Percentiles rank a stretch among this genome's conserved stretches.
phyloP scores from a whole-genome alignment of 2,888 invertebrate species.

The Drosophila meridiana region DNA sequence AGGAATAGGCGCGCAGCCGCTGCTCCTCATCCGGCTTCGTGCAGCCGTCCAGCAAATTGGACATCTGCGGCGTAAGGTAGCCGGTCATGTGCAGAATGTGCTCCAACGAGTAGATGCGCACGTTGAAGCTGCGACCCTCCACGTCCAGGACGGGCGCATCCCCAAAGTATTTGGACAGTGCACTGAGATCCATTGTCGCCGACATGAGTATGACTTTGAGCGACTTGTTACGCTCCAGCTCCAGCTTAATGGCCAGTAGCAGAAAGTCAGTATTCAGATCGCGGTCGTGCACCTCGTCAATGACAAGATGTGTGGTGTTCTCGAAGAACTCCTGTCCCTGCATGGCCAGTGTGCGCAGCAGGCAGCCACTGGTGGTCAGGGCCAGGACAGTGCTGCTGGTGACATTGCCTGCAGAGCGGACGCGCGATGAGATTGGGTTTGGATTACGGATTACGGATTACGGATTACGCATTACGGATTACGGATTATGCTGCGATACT shows the following conservation, averaged over 20 bases:
- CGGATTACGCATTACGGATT: too few relatives aligned
- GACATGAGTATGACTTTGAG: conserved; percentile 96
- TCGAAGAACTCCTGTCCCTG: conserved; percentile 86
- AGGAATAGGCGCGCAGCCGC: conserved; percentile 90
- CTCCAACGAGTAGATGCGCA: conserved; percentile 92
- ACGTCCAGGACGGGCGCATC: conserved; percentile 91
- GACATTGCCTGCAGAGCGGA: conserved; percentile 71
- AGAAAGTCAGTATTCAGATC: conserved; percentile 97
- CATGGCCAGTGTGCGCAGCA: conserved; percentile 93
- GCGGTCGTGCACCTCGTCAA: conserved; percentile 98
- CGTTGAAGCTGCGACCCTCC: conserved; percentile 91
- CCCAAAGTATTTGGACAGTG: conserved; percentile 93
- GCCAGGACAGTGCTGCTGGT: conserved; percentile 77
- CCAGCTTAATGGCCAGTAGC: conserved; percentile 92
- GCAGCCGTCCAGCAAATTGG: neutral
- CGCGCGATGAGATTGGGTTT: neutral
- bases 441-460: too few relatives aligned
- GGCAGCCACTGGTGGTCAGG: conserved; percentile 83
- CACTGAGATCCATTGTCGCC: conserved; percentile 94
- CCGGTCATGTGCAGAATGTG: conserved; percentile 89
- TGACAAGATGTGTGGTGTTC: conserved; percentile 90
- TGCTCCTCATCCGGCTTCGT: conserved; percentile 81
- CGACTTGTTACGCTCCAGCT: conserved; percentile 89
- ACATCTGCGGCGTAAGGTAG: conserved; percentile 69
- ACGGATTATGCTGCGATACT: conserved; percentile 39